Base-by-base conservation (phyloP, 2,113 vertebrate genomes). In the Pachypanchax playfairii region DNA sequence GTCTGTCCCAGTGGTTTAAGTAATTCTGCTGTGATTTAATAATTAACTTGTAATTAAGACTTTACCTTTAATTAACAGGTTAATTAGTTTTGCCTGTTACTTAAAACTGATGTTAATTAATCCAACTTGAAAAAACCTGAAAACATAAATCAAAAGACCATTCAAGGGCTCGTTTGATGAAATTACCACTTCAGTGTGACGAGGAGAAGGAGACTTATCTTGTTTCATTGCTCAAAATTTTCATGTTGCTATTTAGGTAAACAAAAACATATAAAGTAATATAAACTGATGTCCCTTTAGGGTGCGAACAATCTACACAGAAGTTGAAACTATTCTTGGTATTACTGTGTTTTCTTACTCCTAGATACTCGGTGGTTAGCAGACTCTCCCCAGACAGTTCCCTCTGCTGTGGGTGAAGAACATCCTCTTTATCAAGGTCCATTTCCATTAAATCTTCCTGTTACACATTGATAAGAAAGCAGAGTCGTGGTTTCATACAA, bases 311-410 rank as follows among this genome's bases (percentile, higher is more conserved):
- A 6, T 5, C 15, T 31, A 8, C 13, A 17, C 5, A 11, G 25
- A 14, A 50, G 28, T 20, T 3, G 33, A 51, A 31, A 35, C 33
- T 13, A n/a, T 35, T 31, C 3, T 35, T 12, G 13, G n/a, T 7
- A 33, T 7, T 14, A 12, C 5, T 21, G 6, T 35, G 29, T 21
- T 18, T 9, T 85, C 95, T 90, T 88, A 99, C 96, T 51, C 96
- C 97, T 49, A 98, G 80, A 78, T 99, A 99, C 70, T 99, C 96
- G 0, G 94, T 94, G 39, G 95, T 98, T 65, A 99, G 93, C 47
- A 99, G 91, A 60, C 93, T 93, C 88, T 99, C 97, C 25, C 97
- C 97, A 2, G 89, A 89, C 48, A 98, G 93, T 21, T 99, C 97
- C 26, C 94, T 92, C 2, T 91, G 84, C 55, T 96, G 94, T 22